Conservation (phyloP, 2,113 vertebrate species). For the Puffinus mauretanicus region DNA sequence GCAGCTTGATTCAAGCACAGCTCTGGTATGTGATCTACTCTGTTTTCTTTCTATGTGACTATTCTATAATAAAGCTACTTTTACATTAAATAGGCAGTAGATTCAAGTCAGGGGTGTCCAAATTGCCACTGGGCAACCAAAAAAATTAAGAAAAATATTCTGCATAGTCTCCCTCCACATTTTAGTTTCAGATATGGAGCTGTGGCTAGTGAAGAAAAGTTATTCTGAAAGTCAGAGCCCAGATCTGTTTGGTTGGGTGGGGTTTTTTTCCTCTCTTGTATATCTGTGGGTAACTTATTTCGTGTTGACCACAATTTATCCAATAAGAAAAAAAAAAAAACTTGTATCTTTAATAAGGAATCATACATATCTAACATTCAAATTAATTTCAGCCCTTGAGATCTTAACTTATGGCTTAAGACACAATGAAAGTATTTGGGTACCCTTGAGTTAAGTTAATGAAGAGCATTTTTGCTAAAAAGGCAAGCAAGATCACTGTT, state of each 20-base stretch:
- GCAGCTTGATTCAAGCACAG: conserved; percentile 69
- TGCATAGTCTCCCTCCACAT: background rate
- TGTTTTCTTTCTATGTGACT: conserved; percentile 26
- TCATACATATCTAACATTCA: conserved; percentile 51
- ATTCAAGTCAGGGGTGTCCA: conserved; percentile 66
- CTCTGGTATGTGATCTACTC: conserved; percentile 65
- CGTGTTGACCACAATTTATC: background rate
- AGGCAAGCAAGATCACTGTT: conserved; percentile 55
- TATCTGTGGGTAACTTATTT: background rate
- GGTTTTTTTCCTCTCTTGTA: background rate
- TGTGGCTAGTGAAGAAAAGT: background rate
- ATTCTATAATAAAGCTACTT: conserved; percentile 44
- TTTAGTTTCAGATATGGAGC: background rate
- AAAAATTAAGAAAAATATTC: background rate
- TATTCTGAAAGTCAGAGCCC: background rate
- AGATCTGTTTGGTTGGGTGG: background rate
- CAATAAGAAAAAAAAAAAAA: background rate
- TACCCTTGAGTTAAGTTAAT: conserved; percentile 55
- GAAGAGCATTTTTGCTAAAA: conserved; percentile 41
- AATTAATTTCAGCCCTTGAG: conserved; percentile 55
- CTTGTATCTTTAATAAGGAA: background rate
- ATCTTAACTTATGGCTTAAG: conserved; percentile 55
- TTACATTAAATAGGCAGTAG: conserved; percentile 24
- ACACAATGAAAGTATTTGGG: conserved; percentile 58
- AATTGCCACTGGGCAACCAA: background rate